Evolutionary conservation across 2,113 vertebrate genomes (phyloP).

Genomic region (Saguinus midas): DNA sequence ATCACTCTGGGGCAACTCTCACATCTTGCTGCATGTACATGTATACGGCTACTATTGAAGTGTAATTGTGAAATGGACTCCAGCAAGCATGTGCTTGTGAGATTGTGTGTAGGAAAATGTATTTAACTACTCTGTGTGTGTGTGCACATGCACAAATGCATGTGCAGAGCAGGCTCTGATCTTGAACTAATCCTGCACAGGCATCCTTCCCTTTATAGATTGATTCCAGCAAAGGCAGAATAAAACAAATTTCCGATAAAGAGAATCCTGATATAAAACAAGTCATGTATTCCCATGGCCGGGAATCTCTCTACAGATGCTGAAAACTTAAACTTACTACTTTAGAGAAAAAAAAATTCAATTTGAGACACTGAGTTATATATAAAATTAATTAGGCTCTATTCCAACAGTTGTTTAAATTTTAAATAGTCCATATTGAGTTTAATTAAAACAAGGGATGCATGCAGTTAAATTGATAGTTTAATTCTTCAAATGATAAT

Average conservation of each 20-base stretch:
- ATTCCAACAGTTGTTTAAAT: slow-evolving; percentile 8
- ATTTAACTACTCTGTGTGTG: slow-evolving; percentile 23
- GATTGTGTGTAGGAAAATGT: slow-evolving; percentile 38
- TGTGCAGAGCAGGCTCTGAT: not conserved
- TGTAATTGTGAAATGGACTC: slow-evolving; percentile 67
- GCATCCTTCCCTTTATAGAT: slow-evolving; percentile 36
- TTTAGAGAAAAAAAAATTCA: slow-evolving; percentile 17
- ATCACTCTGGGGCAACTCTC: slow-evolving; percentile 40
- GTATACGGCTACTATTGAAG: slow-evolving; percentile 64
- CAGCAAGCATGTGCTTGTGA: slow-evolving; percentile 66
- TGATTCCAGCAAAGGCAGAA: slow-evolving; percentile 48
- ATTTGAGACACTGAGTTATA: slow-evolving; percentile 30
- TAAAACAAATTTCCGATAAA: slow-evolving; percentile 34
- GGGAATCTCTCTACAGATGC: not conserved
- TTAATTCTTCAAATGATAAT: not conserved
- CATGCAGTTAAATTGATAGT: slow-evolving; percentile 19
- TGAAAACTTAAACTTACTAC: slow-evolving; percentile 33
- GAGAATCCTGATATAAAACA: slow-evolving; percentile 39
- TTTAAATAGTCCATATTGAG: slow-evolving; percentile 22
- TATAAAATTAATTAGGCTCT: slow-evolving; percentile 39
- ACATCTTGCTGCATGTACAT: slow-evolving; percentile 78
- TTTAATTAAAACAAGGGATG: slow-evolving; percentile 55
- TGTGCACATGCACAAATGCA: not conserved
- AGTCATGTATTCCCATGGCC: not conserved
- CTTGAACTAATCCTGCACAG: slow-evolving; percentile 59